phyloP scores from a whole-genome alignment of 1,140 invertebrate genomes.

The Ctenoplectra terminalis region DNA sequence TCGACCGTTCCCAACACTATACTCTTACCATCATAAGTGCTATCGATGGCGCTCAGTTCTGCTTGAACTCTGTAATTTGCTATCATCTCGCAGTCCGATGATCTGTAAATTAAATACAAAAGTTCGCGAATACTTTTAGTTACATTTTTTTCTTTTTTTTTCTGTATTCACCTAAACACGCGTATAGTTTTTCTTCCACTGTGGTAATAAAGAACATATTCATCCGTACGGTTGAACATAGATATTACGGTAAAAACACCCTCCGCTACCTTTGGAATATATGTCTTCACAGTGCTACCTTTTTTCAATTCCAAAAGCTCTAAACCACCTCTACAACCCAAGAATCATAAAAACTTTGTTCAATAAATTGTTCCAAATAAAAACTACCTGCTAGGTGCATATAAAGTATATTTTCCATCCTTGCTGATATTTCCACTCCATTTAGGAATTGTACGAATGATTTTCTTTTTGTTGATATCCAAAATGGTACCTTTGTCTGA shows the following conservation, averaged over 20 bases:
- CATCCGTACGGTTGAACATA: slow-evolving; percentile 96
- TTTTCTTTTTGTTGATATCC: slow-evolving; percentile 91
- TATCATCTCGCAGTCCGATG: slow-evolving; percentile 93
- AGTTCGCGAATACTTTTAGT: slow-evolving; percentile 7
- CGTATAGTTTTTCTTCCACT: slow-evolving; percentile 95
- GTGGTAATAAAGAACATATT: slow-evolving; percentile 98
- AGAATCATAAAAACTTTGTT: neutral
- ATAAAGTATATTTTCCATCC: slow-evolving; percentile 96
- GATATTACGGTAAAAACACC: slow-evolving; percentile 98
- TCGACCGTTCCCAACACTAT: slow-evolving; percentile 96
- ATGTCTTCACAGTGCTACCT: slow-evolving; percentile 91
- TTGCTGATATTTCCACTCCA: slow-evolving; percentile 93
- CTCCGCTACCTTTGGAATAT: slow-evolving; percentile 96
- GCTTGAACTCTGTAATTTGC: slow-evolving; percentile 97
- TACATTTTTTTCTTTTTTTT: slow-evolving; percentile 13
- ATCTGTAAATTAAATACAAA: slow-evolving; percentile 81
- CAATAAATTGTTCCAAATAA: neutral
- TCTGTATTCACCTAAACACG: slow-evolving; percentile 89
- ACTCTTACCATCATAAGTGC: slow-evolving; percentile 91
- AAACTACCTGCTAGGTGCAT: slow-evolving; percentile 90
- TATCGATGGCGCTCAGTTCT: slow-evolving; percentile 93
- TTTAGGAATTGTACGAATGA: slow-evolving; percentile 89
- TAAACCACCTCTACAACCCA: slow-evolving; percentile 90
- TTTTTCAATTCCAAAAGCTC: slow-evolving; percentile 94
- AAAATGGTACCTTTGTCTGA: slow-evolving; percentile 94